Evolutionary conservation across 2,888 invertebrate species (phyloP).

Genomic region (Heliconius cydno): DNA sequence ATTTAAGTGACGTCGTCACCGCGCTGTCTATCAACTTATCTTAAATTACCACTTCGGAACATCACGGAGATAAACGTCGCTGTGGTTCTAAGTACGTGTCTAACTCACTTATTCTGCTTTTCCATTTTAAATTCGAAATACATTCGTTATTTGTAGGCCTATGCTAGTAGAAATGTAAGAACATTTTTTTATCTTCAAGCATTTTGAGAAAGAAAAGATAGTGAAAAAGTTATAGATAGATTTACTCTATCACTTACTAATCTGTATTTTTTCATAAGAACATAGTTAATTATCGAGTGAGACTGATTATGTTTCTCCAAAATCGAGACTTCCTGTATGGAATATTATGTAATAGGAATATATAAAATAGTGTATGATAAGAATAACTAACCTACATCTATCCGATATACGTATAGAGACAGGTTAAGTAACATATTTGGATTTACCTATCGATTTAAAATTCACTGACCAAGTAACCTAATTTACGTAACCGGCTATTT

Average conservation of each 20-base stretch:
- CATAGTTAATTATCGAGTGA: no score
- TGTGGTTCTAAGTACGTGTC: not conserved
- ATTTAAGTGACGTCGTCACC: conserved; percentile 34
- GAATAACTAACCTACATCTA: not conserved
- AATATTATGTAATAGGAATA: not conserved
- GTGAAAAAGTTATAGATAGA: no score
- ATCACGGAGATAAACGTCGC: conserved; percentile 15
- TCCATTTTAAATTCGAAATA: not conserved
- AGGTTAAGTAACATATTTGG: not conserved
- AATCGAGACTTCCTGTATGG: not conserved
- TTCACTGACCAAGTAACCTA: conserved; percentile 4
- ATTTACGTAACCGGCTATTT: not conserved
- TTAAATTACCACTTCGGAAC: conserved; percentile 21
- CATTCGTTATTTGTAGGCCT: not conserved
- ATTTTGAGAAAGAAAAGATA: no score
- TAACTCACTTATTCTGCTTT: not conserved
- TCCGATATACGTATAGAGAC: not conserved
- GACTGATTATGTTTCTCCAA: no score
- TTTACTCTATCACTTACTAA: no score
- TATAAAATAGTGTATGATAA: not conserved
- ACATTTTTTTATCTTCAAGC: no score
- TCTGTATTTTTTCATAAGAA: no score
- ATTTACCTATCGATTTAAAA: conserved; percentile 7
- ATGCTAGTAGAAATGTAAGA: not conserved
- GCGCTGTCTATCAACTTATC: conserved; percentile 17